Conservation (phyloP, 2,113 vertebrate genomes). For the Aleadryas rufinucha region DNA sequence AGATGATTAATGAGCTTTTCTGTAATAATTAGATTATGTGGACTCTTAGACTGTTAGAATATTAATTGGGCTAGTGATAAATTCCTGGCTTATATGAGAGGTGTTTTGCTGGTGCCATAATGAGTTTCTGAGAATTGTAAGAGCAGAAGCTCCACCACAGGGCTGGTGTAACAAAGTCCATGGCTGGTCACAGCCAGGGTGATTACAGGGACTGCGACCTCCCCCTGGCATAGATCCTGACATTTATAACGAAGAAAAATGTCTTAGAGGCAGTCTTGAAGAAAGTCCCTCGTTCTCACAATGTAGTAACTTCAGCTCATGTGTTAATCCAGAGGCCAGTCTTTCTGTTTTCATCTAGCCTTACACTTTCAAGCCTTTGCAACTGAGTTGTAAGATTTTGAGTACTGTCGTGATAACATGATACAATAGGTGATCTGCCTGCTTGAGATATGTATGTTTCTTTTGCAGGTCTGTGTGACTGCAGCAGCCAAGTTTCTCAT, state of each 20-base stretch:
- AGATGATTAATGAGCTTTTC: background rate
- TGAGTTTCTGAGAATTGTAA: background rate
- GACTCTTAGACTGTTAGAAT: background rate
- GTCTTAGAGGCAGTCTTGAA: background rate
- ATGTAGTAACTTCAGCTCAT: background rate
- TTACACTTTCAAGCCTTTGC: background rate
- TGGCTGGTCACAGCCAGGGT: background rate
- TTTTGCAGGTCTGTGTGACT: background rate
- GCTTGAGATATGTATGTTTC: background rate
- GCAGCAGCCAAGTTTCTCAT: background rate
- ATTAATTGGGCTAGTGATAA: background rate
- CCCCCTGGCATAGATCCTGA: background rate
- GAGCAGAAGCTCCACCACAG: fast-evolving
- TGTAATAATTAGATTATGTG: background rate
- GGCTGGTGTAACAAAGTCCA: background rate
- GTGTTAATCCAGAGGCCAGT: background rate
- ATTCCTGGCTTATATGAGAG: too few relatives aligned
- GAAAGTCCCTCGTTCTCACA: fast-evolving
- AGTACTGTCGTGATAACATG: background rate
- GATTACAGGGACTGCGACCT: fast-evolving
- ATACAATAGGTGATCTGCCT: background rate
- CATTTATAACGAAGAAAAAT: background rate
- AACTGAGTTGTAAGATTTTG: background rate
- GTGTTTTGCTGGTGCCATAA: background rate
- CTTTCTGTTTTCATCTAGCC: background rate